Percentiles rank a stretch among this genome's conserved stretches.
Conservation (phyloP, 2,113 vertebrate genomes). For the Mugil cephalus region DNA sequence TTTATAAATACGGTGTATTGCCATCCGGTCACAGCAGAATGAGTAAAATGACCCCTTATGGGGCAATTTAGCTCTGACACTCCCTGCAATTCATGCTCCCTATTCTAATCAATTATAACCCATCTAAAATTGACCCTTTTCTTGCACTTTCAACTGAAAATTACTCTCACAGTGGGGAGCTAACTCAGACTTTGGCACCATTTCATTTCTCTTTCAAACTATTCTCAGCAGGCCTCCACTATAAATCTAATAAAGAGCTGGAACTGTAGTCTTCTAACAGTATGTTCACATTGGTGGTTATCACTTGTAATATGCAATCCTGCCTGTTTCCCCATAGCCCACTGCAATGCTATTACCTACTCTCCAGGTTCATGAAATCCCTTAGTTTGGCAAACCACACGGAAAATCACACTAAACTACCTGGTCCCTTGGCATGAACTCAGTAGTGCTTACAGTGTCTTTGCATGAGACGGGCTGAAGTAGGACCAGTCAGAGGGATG, state of each 20-base stretch:
- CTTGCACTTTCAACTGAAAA: slow-evolving; percentile 67
- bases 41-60: slow-evolving; percentile 17
- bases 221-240: slow-evolving; percentile 61
- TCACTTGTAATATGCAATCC: slow-evolving; percentile 43
- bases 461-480: slow-evolving; percentile 3
- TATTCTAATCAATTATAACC: slow-evolving; percentile 60
- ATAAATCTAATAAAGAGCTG: slow-evolving; percentile 64
- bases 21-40: slow-evolving; percentile 11
- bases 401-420: slow-evolving; percentile 25
- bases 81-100: slow-evolving; percentile 37
- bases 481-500: slow-evolving; percentile 7
- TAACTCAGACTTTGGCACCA: slow-evolving; percentile 51
- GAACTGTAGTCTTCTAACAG: slow-evolving; percentile 26
- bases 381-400: slow-evolving; percentile 32
- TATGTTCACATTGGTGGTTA: slow-evolving; percentile 34
- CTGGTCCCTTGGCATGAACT: slow-evolving; percentile 21
- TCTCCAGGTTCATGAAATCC: slow-evolving; percentile 48
- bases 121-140: slow-evolving; percentile 64
- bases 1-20: slow-evolving; percentile 35
- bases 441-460: slow-evolving; percentile 4
- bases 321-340: slow-evolving; percentile 20
- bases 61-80: slow-evolving; percentile 27
- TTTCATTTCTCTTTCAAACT: slow-evolving; percentile 60
- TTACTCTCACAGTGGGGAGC: slow-evolving; percentile 57
- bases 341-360: slow-evolving; percentile 19